These are phyloP conservation scores for Brachyptera risi DNA, from an alignment of 2,888 invertebrate genomes.

Conservation along the genomic window DNA sequence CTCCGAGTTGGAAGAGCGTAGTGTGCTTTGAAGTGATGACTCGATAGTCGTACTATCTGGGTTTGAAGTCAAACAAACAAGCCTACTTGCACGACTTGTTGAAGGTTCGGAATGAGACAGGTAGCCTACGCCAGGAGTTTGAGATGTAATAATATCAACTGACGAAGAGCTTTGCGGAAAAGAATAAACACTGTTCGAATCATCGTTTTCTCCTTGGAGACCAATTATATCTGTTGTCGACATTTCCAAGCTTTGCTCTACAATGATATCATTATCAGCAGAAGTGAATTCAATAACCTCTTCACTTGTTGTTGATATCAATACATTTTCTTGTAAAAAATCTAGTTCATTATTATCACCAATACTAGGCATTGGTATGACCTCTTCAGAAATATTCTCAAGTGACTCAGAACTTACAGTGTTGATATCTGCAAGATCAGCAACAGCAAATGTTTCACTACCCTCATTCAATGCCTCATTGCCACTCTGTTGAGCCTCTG, in stretches of 20 bases:
- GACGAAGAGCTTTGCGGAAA: neutral
- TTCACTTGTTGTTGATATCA: constrained; percentile 10
- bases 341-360: constrained; percentile 12
- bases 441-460: neutral
- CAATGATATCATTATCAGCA: neutral
- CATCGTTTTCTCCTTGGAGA: neutral
- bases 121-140: neutral
- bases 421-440: neutral
- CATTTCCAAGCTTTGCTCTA: constrained; percentile 3
- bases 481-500: constrained; percentile 14
- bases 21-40: constrained; percentile 3
- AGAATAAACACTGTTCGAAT: neutral
- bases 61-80: constrained; percentile 3
- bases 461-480: neutral
- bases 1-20: neutral
- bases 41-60: constrained; percentile 16
- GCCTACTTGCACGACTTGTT: constrained; percentile 1
- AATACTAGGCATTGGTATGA: neutral
- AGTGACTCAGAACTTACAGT: constrained; percentile 15
- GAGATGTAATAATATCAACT: neutral
- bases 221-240: neutral
- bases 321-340: constrained; percentile 5
- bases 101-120: neutral
- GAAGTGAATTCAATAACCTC: neutral
- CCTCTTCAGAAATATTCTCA: constrained; percentile 1